Evolutionary conservation across 2,888 invertebrate species (phyloP).

Genomic region (Trichopoda pennipes): DNA sequence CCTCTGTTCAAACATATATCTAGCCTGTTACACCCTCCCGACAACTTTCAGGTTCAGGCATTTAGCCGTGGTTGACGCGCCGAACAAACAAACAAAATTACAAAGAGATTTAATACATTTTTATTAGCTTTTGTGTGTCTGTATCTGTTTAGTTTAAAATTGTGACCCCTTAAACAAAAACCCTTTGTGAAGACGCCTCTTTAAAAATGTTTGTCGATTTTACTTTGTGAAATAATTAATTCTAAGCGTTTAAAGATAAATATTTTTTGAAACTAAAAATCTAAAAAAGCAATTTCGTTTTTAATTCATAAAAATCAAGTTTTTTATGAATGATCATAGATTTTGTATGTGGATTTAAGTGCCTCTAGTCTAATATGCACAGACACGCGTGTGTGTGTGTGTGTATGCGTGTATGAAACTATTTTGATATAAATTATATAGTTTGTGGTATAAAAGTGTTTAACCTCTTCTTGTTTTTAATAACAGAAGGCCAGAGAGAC

Average conservation of each 20-base stretch:
- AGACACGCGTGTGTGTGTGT: too few relatives aligned
- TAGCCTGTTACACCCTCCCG: too few relatives aligned
- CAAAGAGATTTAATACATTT: too few relatives aligned
- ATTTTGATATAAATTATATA: conserved; percentile 63
- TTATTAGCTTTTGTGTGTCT: too few relatives aligned
- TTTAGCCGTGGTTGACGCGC: too few relatives aligned
- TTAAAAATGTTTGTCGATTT: conserved; percentile 3
- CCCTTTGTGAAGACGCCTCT: not conserved
- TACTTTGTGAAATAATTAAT: conserved; percentile 25
- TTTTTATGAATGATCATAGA: conserved; percentile 62
- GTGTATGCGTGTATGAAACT: not conserved
- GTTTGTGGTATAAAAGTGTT: conserved; percentile 45
- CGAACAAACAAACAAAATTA: too few relatives aligned
- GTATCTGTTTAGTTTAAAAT: too few relatives aligned
- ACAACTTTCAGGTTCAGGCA: too few relatives aligned
- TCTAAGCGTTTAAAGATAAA: not conserved
- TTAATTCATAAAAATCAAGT: conserved; percentile 64
- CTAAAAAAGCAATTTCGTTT: conserved; percentile 15
- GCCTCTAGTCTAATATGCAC: too few relatives aligned
- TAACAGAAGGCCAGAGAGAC: conserved; percentile 5
- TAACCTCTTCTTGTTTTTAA: conserved; percentile 36
- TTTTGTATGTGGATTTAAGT: too few relatives aligned
- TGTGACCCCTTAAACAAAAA: too few relatives aligned
- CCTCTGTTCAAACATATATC: too few relatives aligned
- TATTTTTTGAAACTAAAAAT: conserved; percentile 21